Percentiles rank a stretch among this genome's conserved stretches.
These are phyloP conservation scores for Botrylloides violaceus DNA, from an alignment of 23 tunicate species.

Conservation along the genomic window DNA sequence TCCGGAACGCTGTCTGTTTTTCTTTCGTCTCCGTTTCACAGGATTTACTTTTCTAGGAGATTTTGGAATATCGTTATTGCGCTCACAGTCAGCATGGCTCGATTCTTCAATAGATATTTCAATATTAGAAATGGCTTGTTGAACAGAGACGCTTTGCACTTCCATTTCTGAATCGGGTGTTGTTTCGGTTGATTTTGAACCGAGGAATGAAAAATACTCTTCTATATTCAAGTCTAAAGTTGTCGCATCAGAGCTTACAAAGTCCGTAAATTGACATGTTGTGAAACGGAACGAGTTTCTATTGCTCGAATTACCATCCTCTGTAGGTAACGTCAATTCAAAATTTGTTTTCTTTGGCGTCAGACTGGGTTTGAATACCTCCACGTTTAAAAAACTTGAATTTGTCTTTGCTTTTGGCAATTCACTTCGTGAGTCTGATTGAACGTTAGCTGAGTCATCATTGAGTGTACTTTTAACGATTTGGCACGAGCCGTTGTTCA, in stretches of 20 bases:
- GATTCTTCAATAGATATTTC: not conserved
- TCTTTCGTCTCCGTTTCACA: slow-evolving; percentile 20
- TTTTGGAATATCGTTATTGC: not conserved
- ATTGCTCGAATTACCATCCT: not conserved
- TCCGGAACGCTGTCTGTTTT: slow-evolving; percentile 20
- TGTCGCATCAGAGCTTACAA: slow-evolving; percentile 35
- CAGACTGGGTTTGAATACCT: not conserved
- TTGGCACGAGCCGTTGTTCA: slow-evolving; percentile 11
- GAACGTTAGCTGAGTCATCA: no score
- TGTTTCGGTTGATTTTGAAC: slow-evolving; percentile 28
- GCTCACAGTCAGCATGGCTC: not conserved
- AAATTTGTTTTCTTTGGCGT: slow-evolving; percentile 1
- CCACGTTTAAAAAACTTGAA: not conserved
- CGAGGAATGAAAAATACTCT: slow-evolving; percentile 46
- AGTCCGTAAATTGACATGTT: slow-evolving; percentile 7
- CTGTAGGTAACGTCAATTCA: not conserved
- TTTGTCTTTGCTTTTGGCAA: not conserved
- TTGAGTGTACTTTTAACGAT: not conserved
- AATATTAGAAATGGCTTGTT: slow-evolving; percentile 1
- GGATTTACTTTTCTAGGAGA: slow-evolving; percentile 13
- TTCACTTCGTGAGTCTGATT: not conserved
- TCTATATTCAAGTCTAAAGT: slow-evolving; percentile 42
- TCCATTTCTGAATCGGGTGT: slow-evolving; percentile 13
- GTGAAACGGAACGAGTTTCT: slow-evolving; percentile 2
- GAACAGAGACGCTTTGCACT: not conserved